Evolutionary conservation across 2,113 vertebrate genomes (phyloP), one percentile per base, ranked within the genome.

Genomic region (Phodopus roborovskii): DNA sequence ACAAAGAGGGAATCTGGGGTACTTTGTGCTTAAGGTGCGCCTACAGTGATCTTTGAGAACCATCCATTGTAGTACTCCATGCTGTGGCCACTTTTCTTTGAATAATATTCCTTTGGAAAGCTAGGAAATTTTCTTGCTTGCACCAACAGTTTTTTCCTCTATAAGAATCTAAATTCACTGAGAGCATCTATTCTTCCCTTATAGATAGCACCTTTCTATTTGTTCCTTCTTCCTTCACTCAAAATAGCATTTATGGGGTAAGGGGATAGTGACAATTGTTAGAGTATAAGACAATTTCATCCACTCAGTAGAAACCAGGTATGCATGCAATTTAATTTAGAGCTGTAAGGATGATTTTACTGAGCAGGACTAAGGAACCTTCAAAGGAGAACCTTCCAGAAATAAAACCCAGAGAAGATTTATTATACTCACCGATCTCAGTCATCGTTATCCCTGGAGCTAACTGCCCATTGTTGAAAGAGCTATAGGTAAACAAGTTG

Each of bases 401-500:
- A 62, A 30, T 17, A 36, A 68, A 90, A 30, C 33, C 1, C 87
- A 36, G 22, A 97, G 73, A 92, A 75, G 71, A 94, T 56, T 84
- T 95, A 96, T 84, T 95, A 96, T 84, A 96, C 99, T 98, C 99
- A 99, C 99, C 99, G 74, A 99, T 99, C 98, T 99, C 99, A 77
- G 99, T 99, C 99, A 99, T 99, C 95, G 99, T 99, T 98, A 98
- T 99, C 98, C 98, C 99, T 84, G 98, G 98, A 75, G 99, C 99
- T 98, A 99, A 98, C 60, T 99, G 99, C 97, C 99, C 99, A 0
- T 99, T 99, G 98, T 99, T 99, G 99, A 99, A 99, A 97, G 99
- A 99, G 97, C 99, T 99, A 97, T 99, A 99, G 98, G 99, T 99
- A 99, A 99, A 99, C 98, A 99, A 99, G 99, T 99, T 99, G 98